Evolutionary conservation across 2,888 invertebrate genomes (phyloP).

Genomic region (Sialis lutaria): DNA sequence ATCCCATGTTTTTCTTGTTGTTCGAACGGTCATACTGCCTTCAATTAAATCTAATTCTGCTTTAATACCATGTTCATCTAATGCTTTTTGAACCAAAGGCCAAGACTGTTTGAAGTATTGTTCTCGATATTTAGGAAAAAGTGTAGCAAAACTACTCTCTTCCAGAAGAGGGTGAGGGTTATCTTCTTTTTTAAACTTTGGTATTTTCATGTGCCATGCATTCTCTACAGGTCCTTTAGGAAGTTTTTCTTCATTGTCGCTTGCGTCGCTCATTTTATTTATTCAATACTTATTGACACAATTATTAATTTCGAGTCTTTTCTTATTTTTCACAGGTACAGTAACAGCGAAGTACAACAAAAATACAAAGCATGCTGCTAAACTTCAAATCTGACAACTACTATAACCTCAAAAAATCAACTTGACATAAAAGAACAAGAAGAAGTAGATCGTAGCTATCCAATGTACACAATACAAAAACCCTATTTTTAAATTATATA

Average conservation of each 20-base stretch:
- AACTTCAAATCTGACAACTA: too few species aligned
- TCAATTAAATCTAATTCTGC: conserved; percentile 86
- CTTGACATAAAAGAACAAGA: too few species aligned
- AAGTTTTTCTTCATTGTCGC: conserved; percentile 21
- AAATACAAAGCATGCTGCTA: too few species aligned
- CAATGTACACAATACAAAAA: too few species aligned
- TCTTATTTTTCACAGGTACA: too few species aligned
- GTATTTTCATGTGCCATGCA: conserved; percentile 76
- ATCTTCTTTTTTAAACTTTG: conserved; percentile 72
- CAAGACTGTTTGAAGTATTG: conserved; percentile 89
- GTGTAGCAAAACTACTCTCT: conserved; percentile 90
- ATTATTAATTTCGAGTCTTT: too few species aligned
- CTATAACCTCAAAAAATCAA: too few species aligned
- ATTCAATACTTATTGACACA: not conserved
- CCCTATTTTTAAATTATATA: too few species aligned
- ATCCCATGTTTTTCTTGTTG: conserved; percentile 96
- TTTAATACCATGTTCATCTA: conserved; percentile 61
- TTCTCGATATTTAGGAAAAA: conserved; percentile 96
- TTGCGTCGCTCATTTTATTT: conserved; percentile 11
- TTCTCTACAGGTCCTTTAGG: conserved; percentile 49
- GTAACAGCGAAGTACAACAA: too few species aligned
- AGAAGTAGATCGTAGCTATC: too few species aligned
- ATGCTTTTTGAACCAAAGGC: conserved; percentile 79
- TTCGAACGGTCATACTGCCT: conserved; percentile 86
- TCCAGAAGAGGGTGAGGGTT: conserved; percentile 77